Conservation (phyloP, 2,888 invertebrate genomes). For the Drepanosiphum platanoidis region DNA sequence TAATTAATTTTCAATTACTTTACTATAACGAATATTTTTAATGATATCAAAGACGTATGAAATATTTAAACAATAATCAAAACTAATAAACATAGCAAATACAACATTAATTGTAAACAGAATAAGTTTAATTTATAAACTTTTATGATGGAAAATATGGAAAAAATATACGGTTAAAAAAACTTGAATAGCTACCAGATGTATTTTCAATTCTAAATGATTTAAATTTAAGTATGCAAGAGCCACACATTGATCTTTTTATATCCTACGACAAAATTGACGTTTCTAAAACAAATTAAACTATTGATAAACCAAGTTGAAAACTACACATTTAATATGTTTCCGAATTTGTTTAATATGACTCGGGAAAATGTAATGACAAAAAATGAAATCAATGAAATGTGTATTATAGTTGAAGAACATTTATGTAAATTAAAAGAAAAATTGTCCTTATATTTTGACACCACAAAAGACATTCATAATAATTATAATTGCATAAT, state of each 20-base stretch:
- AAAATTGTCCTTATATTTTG: conserved; percentile 6
- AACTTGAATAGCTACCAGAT: conserved; percentile 12
- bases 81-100: too few relatives aligned
- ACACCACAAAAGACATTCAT: not conserved
- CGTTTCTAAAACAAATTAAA: not conserved
- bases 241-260: not conserved
- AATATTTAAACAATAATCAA: too few relatives aligned
- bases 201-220: conserved; percentile 19
- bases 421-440: conserved; percentile 10
- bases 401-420: not conserved
- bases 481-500: not conserved
- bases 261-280: conserved; percentile 15
- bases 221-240: conserved; percentile 14
- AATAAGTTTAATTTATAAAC: too few relatives aligned
- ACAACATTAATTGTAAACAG: too few relatives aligned
- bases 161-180: not conserved
- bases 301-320: conserved; percentile 15
- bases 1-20: too few relatives aligned
- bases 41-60: too few relatives aligned
- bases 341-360: conserved; percentile 22
- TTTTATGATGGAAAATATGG: too few relatives aligned
- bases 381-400: conserved; percentile 33
- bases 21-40: too few relatives aligned
- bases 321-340: conserved; percentile 7
- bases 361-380: conserved; percentile 15